Evolutionary conservation across 2,888 invertebrate species (phyloP).

Genomic region (Aquatica leii): DNA sequence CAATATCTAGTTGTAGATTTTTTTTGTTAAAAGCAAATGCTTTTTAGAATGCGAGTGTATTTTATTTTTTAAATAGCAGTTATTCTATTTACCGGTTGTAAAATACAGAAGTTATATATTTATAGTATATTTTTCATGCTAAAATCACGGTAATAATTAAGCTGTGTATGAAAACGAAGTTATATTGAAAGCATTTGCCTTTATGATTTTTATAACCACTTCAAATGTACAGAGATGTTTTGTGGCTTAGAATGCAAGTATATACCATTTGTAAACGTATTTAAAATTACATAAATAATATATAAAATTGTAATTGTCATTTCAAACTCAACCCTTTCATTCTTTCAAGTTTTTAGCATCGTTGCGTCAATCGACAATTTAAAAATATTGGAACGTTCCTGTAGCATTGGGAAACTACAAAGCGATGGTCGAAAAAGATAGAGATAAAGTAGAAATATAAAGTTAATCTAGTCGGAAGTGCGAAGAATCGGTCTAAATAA

Average conservation of each 20-base stretch:
- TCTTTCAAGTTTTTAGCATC: no score
- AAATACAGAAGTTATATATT: conserved; percentile 39
- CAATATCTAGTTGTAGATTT: conserved; percentile 45
- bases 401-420: no score
- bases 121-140: conserved; percentile 41
- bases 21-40: conserved; percentile 46
- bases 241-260: conserved; percentile 57
- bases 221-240: conserved; percentile 57
- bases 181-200: conserved; percentile 46
- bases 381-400: no score
- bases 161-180: conserved; percentile 34
- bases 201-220: conserved; percentile 45
- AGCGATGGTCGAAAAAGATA: no score
- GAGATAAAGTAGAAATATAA: no score
- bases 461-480: no score
- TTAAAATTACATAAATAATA: conserved; percentile 47
- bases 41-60: conserved; percentile 41
- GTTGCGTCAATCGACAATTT: no score
- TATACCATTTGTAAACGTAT: conserved; percentile 59
- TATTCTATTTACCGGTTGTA: conserved; percentile 37
- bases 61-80: conserved; percentile 35
- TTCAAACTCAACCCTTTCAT: no score
- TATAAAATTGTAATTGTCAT: conserved; percentile 22
- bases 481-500: no score
- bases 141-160: conserved; percentile 38